Evolutionary conservation across 2,888 invertebrate species (phyloP).

Genomic region (Mesoligia furuncula): DNA sequence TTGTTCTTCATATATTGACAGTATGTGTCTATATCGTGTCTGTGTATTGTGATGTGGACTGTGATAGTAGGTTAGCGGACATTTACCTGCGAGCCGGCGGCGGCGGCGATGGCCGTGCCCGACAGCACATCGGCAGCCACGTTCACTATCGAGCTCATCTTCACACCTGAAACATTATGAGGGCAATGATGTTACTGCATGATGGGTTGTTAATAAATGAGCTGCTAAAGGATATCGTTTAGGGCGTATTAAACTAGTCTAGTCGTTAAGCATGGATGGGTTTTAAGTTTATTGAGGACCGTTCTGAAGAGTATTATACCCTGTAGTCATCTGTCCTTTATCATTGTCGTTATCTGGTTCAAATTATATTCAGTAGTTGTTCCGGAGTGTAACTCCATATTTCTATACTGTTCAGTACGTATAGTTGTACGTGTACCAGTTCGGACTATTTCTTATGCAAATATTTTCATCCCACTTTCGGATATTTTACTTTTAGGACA

Average conservation of each 20-base stretch:
- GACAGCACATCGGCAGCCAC: conserved; percentile 92
- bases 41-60: background rate
- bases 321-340: background rate
- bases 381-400: background rate
- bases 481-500: background rate
- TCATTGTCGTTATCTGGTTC: background rate
- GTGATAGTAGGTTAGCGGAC: conserved; percentile 16
- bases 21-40: background rate
- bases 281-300: background rate
- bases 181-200: background rate
- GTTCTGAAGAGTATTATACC: background rate
- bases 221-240: background rate
- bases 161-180: conserved; percentile 72
- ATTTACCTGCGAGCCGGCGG: conserved; percentile 90
- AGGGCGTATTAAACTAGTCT: background rate
- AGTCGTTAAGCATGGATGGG: background rate
- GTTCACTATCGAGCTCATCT: conserved; percentile 92
- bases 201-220: background rate
- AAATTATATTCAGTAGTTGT: background rate
- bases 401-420: background rate
- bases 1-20: background rate
- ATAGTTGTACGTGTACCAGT: background rate
- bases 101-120: conserved; percentile 92
- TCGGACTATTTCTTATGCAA: background rate
- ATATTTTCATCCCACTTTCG: background rate